Percentiles rank a stretch among this genome's conserved stretches.
These are phyloP conservation scores for Corythornis leucogaster DNA, from an alignment of 2,797 vertebrate species.

Conservation along the genomic window DNA sequence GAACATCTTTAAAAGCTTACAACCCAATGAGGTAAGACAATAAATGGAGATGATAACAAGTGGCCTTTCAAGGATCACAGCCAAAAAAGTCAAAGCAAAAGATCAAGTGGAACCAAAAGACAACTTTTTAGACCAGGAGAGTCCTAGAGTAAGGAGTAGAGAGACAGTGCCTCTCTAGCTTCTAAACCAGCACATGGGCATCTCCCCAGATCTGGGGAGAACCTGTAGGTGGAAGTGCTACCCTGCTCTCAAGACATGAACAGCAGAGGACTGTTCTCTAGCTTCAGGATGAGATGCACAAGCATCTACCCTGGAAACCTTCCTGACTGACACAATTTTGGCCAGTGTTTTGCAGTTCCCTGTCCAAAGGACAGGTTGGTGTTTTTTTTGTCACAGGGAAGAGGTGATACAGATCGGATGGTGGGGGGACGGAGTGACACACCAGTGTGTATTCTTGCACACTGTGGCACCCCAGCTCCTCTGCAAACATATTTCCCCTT, in stretches of 20 bases:
- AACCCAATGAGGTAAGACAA: neutral
- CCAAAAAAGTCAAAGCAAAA: neutral
- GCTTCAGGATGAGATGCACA: neutral
- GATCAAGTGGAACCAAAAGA: neutral
- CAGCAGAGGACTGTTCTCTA: neutral
- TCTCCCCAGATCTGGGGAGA: neutral
- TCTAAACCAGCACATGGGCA: accelerated
- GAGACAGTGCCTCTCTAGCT: neutral
- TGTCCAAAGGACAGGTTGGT: too few species aligned
- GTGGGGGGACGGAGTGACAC: neutral
- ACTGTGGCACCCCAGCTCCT: neutral
- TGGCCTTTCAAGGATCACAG: neutral
- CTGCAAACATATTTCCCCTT: neutral
- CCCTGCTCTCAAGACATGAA: neutral
- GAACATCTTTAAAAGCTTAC: neutral
- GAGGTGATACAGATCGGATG: accelerated
- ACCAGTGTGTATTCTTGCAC: neutral
- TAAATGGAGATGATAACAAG: neutral
- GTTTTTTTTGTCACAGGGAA: neutral
- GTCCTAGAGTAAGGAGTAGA: neutral
- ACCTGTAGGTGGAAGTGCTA: neutral
- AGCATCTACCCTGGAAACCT: neutral
- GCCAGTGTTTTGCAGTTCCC: neutral
- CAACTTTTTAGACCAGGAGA: neutral
- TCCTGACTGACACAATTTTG: neutral